A percentile compares a stretch with the other conserved stretches of the same genome.
These are phyloP conservation scores for Tokudaia tokunoshimensis DNA, from an alignment of 2,797 vertebrate species.

Conservation along the genomic window DNA sequence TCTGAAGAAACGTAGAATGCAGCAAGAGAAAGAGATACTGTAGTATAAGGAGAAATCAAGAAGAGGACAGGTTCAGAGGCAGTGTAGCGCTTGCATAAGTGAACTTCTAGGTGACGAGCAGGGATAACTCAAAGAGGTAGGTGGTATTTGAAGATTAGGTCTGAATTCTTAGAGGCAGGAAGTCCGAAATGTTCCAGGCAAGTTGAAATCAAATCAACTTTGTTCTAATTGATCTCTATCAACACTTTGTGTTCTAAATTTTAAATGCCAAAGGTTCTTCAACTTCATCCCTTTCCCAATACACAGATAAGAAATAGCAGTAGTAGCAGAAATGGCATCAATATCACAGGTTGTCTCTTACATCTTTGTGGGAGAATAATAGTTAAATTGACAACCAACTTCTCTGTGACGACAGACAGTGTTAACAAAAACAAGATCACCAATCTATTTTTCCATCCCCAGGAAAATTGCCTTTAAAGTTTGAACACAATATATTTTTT, in stretches of 20 bases:
- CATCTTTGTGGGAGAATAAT: background rate
- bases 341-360: background rate
- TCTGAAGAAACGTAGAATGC: background rate
- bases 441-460: background rate
- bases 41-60: constrained; percentile 15
- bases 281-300: no score
- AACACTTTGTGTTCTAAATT: background rate
- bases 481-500: constrained; percentile 18
- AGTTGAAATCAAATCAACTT: constrained; percentile 22
- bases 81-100: background rate
- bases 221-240: background rate
- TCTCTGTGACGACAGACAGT: constrained; percentile 12
- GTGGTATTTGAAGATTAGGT: background rate
- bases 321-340: background rate
- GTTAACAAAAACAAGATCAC: background rate
- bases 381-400: background rate
- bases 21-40: background rate
- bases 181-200: constrained; percentile 8
- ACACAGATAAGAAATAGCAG: background rate
- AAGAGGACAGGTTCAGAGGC: background rate
- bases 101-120: background rate
- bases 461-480: constrained; percentile 2
- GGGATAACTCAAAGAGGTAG: background rate
- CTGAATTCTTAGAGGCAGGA: background rate
- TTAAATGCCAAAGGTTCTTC: background rate